Evolutionary conservation across 1,140 invertebrate genomes (phyloP).

Genomic region (Aleiodes sp.): DNA sequence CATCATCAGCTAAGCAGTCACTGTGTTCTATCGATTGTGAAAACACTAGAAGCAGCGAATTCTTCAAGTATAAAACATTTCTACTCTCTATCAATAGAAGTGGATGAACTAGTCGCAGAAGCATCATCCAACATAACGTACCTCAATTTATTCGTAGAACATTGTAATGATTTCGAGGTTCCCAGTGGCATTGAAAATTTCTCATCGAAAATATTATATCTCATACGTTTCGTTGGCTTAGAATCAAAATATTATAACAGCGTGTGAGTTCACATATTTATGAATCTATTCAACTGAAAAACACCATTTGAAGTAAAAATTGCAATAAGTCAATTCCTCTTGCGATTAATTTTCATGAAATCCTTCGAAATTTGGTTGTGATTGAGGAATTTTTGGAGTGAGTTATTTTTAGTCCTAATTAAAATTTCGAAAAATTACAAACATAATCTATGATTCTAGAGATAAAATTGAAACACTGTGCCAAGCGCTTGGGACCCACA

Average conservation of each 20-base stretch:
- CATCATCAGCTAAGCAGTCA: constrained; percentile 78
- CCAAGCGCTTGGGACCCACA: constrained; percentile 82
- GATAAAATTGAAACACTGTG: constrained; percentile 78
- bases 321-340: too few relatives aligned
- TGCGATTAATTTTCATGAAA: background rate
- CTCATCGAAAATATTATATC: constrained; percentile 76
- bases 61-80: constrained; percentile 83
- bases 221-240: constrained; percentile 83
- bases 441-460: constrained; percentile 54
- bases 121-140: constrained; percentile 83
- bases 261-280: constrained; percentile 29
- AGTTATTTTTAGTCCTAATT: too few relatives aligned
- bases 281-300: too few relatives aligned
- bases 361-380: too few relatives aligned
- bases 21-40: constrained; percentile 76
- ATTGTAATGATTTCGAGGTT: constrained; percentile 69
- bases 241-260: constrained; percentile 84
- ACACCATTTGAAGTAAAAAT: too few relatives aligned
- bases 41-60: constrained; percentile 76
- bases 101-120: constrained; percentile 71
- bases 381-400: too few relatives aligned
- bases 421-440: background rate
- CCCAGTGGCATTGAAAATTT: constrained; percentile 70
- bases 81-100: constrained; percentile 67
- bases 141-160: constrained; percentile 76